A percentile compares a stretch with the other conserved stretches of the same genome.
phyloP scores from a whole-genome alignment of 1,140 invertebrate genomes.

The Neomicropteryx cornuta region DNA sequence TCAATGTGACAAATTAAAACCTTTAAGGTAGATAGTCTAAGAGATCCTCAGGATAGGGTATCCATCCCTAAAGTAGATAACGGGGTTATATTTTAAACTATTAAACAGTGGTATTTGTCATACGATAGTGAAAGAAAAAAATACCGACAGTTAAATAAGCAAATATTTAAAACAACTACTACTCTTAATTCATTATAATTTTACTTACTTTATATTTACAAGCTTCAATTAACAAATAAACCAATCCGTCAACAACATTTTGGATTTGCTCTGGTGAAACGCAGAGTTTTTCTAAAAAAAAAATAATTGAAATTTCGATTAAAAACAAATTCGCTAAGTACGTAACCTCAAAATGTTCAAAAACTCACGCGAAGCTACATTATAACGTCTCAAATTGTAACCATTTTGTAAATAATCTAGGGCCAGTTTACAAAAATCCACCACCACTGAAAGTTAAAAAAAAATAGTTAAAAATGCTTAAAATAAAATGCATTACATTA shows the following conservation, averaged over 20 bases:
- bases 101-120: background rate
- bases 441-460: constrained; percentile 40
- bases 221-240: constrained; percentile 40
- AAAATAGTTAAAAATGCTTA: too few relatives aligned
- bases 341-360: too few relatives aligned
- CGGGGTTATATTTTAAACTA: background rate
- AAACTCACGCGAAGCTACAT: constrained; percentile 34
- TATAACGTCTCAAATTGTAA: constrained; percentile 38
- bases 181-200: background rate
- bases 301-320: constrained; percentile 9
- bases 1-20: too few relatives aligned
- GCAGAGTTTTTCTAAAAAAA: constrained; percentile 36
- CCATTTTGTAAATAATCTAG: constrained; percentile 43
- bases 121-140: background rate
- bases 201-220: constrained; percentile 39
- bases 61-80: too few relatives aligned
- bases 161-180: constrained; percentile 2
- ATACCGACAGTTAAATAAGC: background rate
- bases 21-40: too few relatives aligned
- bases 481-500: too few relatives aligned
- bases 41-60: too few relatives aligned
- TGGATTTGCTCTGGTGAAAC: constrained; percentile 34
- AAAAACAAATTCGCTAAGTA: background rate
- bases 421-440: constrained; percentile 44
- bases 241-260: constrained; percentile 37